Percentiles rank a stretch among this genome's conserved stretches.
Evolutionary conservation across 1,140 invertebrate genomes (phyloP).

Genomic region (Trichogramma pretiosum): DNA sequence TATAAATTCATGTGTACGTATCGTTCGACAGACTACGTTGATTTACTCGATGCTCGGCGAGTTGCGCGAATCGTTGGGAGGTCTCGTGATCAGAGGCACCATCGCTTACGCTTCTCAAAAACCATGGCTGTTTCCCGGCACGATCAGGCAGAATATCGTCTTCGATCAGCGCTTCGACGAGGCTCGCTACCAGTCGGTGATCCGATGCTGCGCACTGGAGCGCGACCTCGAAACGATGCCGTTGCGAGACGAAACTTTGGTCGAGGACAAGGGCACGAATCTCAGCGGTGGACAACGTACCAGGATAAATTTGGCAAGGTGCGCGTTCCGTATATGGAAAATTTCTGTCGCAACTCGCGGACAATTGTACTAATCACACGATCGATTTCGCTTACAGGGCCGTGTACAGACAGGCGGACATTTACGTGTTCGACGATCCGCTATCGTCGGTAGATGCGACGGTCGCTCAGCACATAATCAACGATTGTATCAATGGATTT

Average conservation of each 20-base stretch:
- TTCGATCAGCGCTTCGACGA: constrained; percentile 53
- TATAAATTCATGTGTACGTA: too few relatives aligned
- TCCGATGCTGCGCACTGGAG: constrained; percentile 64
- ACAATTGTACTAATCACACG: too few relatives aligned
- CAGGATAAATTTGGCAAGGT: constrained; percentile 68
- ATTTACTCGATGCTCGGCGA: constrained; percentile 66
- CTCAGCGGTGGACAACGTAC: constrained; percentile 87
- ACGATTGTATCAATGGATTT: constrained; percentile 56
- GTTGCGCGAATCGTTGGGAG: constrained; percentile 54
- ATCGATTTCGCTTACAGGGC: constrained; percentile 49
- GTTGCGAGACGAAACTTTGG: constrained; percentile 77
- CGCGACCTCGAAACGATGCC: constrained; percentile 69
- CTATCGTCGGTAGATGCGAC: constrained; percentile 67
- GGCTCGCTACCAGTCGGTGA: constrained; percentile 59
- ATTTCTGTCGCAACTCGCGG: too few relatives aligned
- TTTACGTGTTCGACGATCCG: constrained; percentile 72
- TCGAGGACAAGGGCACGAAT: constrained; percentile 77
- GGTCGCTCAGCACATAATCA: constrained; percentile 67
- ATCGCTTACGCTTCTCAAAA: constrained; percentile 68
- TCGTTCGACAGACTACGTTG: constrained; percentile 55
- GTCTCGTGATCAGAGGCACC: constrained; percentile 51
- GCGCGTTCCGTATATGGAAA: too few relatives aligned
- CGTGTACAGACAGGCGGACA: constrained; percentile 69
- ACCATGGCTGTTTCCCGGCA: constrained; percentile 50
- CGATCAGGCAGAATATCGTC: constrained; percentile 29